Conservation (phyloP, 2,113 vertebrate genomes). For the Gulo gulo region DNA sequence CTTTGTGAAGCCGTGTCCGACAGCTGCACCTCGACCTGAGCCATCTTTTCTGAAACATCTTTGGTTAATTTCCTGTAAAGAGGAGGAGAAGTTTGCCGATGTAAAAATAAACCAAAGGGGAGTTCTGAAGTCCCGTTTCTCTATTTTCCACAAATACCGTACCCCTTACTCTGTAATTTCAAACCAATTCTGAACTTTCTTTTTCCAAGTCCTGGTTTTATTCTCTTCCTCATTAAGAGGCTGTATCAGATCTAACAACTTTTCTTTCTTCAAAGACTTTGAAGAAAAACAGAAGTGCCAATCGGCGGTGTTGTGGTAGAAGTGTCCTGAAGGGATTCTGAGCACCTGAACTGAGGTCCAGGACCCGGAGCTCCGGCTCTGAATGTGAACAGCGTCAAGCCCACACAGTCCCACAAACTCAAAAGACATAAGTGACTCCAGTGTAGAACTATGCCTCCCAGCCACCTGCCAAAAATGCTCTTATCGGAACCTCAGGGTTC, state of each 20-base stretch:
- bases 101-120: slow-evolving; percentile 7
- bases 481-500: not conserved
- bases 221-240: slow-evolving; percentile 62
- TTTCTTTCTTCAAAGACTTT: slow-evolving; percentile 52
- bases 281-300: slow-evolving; percentile 49
- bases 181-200: not conserved
- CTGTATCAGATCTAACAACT: slow-evolving; percentile 57
- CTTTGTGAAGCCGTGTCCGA: slow-evolving; percentile 81
- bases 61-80: slow-evolving; percentile 88
- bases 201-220: slow-evolving; percentile 46
- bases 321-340: slow-evolving; percentile 61
- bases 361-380: slow-evolving; percentile 53
- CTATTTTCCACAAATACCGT: not conserved
- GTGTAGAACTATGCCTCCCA: slow-evolving; percentile 48
- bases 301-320: slow-evolving; percentile 67
- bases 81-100: slow-evolving; percentile 34
- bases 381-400: slow-evolving; percentile 65
- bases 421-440: not conserved
- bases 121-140: not conserved
- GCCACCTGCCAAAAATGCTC: not conserved
- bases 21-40: slow-evolving; percentile 87
- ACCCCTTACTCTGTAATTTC: not conserved
- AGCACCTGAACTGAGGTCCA: slow-evolving; percentile 68
- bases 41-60: slow-evolving; percentile 88
- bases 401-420: slow-evolving; percentile 43